A percentile compares a stretch with the other conserved stretches of the same genome.
Evolutionary conservation across 1,140 invertebrate genomes (phyloP).

Genomic region (Melanaphis sacchari): DNA sequence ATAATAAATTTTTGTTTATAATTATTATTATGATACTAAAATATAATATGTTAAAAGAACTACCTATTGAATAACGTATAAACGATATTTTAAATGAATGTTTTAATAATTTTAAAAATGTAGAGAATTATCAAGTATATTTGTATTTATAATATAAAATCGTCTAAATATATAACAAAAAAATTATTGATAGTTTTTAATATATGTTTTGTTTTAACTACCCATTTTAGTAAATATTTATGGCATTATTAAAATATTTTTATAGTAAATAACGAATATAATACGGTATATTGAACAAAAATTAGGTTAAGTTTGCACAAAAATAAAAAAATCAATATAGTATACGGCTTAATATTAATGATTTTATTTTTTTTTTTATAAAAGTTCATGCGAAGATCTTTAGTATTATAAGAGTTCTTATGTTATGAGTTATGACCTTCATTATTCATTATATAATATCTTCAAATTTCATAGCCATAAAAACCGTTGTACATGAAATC

Average conservation of each 20-base stretch:
- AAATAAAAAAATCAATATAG: not conserved
- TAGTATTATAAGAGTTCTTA: not conserved
- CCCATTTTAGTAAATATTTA: not conserved
- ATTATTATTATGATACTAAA: not conserved
- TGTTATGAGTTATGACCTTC: not conserved
- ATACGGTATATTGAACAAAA: slow-evolving; percentile 5
- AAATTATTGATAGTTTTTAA: not conserved
- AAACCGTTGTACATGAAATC: not conserved
- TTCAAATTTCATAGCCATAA: not conserved
- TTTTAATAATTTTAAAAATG: too few relatives aligned
- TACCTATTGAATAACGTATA: not conserved
- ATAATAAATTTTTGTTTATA: too few relatives aligned
- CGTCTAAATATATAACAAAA: too few relatives aligned
- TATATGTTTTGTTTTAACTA: not conserved
- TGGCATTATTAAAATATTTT: not conserved
- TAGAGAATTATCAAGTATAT: too few relatives aligned
- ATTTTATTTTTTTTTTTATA: slow-evolving; percentile 18
- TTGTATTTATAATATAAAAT: too few relatives aligned
- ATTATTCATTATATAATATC: not conserved
- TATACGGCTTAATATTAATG: not conserved
- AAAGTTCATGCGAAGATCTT: not conserved
- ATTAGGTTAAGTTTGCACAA: not conserved
- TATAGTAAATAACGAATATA: not conserved
- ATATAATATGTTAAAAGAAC: not conserved
- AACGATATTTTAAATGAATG: not conserved